A percentile compares a stretch with the other conserved stretches of the same genome.
phyloP scores from a whole-genome alignment of 2,113 vertebrate species.

The Tiliqua scincoides region DNA sequence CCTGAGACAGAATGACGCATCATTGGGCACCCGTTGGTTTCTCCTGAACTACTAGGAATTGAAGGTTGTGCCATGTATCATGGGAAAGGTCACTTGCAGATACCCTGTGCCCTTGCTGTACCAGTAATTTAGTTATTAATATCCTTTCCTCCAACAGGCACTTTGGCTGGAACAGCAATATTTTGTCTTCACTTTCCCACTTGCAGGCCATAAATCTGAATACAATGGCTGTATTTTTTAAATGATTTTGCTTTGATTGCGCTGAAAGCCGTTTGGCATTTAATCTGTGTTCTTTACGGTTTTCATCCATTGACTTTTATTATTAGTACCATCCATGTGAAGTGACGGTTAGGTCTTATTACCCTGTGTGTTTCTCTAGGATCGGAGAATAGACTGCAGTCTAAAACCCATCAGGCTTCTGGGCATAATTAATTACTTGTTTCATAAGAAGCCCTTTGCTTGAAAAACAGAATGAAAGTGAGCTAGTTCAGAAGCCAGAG shows the following conservation, averaged over 20 bases:
- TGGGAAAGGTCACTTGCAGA: constrained; percentile 28
- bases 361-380: neutral
- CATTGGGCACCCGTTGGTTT: constrained; percentile 15
- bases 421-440: constrained; percentile 21
- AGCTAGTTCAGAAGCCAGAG: neutral
- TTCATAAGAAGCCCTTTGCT: constrained; percentile 12
- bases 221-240: constrained; percentile 27
- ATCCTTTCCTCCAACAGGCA: neutral
- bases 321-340: constrained; percentile 34
- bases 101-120: neutral
- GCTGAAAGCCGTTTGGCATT: constrained; percentile 10
- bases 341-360: constrained; percentile 18
- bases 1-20: neutral
- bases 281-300: constrained; percentile 42
- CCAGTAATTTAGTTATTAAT: neutral
- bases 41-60: constrained; percentile 19
- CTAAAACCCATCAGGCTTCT: constrained; percentile 33
- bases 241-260: constrained; percentile 29
- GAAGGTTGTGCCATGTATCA: neutral
- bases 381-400: neutral
- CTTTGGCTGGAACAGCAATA: neutral
- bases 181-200: constrained; percentile 24
- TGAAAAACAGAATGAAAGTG: neutral
- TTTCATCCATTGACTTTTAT: constrained; percentile 50
- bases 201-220: constrained; percentile 38